Evolutionary conservation across 2,113 vertebrate species (phyloP).

Genomic region (Sturnus vulgaris): DNA sequence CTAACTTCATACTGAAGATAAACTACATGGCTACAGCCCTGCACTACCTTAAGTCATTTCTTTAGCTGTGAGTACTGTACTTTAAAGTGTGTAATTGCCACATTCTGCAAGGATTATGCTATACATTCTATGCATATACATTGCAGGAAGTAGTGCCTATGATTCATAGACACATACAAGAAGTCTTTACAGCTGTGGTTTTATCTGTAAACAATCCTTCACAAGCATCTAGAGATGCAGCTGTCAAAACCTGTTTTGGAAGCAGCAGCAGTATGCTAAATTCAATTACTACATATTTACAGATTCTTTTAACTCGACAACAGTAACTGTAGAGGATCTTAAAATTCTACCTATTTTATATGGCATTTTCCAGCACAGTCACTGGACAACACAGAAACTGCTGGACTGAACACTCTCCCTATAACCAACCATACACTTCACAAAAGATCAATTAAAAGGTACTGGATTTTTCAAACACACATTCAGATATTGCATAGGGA

Average conservation of each 20-base stretch:
- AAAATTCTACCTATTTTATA: not conserved
- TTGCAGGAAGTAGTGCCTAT: not conserved
- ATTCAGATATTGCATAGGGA: not conserved
- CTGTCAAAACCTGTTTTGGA: not conserved
- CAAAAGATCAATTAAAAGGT: not conserved
- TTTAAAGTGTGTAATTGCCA: not conserved
- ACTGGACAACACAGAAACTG: not conserved
- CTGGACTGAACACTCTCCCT: not conserved
- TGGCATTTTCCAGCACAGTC: not conserved
- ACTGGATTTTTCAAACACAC: not conserved
- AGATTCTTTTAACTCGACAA: not conserved
- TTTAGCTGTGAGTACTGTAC: not conserved
- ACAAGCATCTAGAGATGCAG: not conserved
- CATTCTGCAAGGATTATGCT: not conserved
- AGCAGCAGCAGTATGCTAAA: not conserved
- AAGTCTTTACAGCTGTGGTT: not conserved
- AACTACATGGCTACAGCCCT: not conserved
- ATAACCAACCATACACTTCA: not conserved
- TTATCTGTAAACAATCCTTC: not conserved
- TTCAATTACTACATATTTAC: not conserved
- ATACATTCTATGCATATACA: not conserved
- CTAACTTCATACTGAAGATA: conserved; percentile 9
- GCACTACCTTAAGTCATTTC: not conserved
- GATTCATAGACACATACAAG: not conserved
- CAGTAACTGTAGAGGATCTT: not conserved